Percentiles rank a stretch among this genome's conserved stretches.
These are phyloP conservation scores for Muraenolepis orangiensis DNA, from an alignment of 2,797 vertebrate species.

Conservation along the genomic window DNA sequence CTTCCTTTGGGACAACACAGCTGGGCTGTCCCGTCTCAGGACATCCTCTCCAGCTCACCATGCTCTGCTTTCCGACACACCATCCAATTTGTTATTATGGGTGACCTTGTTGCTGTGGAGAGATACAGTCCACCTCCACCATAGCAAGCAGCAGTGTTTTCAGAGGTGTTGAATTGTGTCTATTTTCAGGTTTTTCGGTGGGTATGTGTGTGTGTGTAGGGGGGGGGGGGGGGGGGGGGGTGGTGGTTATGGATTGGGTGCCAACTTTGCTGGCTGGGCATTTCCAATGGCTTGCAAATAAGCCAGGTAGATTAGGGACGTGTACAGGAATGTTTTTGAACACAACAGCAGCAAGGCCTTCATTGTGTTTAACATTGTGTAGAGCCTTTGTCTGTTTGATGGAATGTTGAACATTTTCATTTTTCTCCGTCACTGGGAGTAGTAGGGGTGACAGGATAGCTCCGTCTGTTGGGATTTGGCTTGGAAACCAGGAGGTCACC, in stretches of 20 bases:
- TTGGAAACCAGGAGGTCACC: too few relatives aligned
- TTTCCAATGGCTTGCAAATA: not conserved
- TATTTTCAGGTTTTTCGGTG: not conserved
- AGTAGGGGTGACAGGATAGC: too few relatives aligned
- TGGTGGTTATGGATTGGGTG: not conserved
- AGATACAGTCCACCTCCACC: not conserved
- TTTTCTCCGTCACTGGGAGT: not conserved
- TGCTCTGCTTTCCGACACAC: not conserved
- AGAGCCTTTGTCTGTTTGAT: not conserved
- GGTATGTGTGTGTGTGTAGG: too few relatives aligned
- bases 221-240: not conserved
- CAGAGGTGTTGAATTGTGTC: not conserved
- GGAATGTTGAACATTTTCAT: not conserved
- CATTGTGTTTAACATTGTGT: not conserved
- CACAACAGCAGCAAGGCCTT: not conserved
- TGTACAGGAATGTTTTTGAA: not conserved
- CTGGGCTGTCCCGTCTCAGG: not conserved
- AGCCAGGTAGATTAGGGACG: not conserved
- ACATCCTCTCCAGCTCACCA: slow-evolving; percentile 10
- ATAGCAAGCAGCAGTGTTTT: not conserved
- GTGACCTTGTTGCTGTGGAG: not conserved
- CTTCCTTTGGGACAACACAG: slow-evolving; percentile 26
- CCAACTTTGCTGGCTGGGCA: not conserved
- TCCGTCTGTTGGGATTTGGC: too few relatives aligned
- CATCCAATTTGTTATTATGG: not conserved